Base-by-base conservation (phyloP, 2,888 invertebrate species). In the Drosophila infuscata region DNA sequence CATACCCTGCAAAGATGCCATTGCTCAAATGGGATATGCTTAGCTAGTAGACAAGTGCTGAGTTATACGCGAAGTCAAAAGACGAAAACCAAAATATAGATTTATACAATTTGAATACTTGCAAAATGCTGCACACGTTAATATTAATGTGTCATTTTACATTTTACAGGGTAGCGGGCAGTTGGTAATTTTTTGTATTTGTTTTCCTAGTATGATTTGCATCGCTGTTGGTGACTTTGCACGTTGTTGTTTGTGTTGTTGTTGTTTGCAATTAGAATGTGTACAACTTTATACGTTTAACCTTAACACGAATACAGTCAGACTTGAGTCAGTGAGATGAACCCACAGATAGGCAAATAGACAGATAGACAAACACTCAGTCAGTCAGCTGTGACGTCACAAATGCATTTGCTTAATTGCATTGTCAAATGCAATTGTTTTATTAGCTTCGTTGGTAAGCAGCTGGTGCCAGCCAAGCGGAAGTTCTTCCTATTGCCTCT, bases 261-360 rank as follows among this genome's bases (percentile, higher is more conserved):
- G 35, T 17, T 38, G 12, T 30, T 41, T 65, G 77, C 74, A 73
- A 74, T 81, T 79, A 70, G 76, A 81, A 77, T 81, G 72, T 71
- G 70, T 67, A 64, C 36, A 78, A 62, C 70, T 77, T 70, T 77
- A 75, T 78, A 88, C 79, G 74, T 73, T 79, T 83, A 81, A 89
- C 84, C 84, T 89, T 85, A 89, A 85, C 88, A 85, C 73, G 69
- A 87, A 83, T 85, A 65, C 62, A 60, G 33, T 66, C 72, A 30
- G 64, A 51, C 54, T 59, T 41, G 20, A 38, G 43, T 43, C 41
- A 8, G 32, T 38, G 17, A 41, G 74, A 62, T 53, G 49, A 25
- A 38, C 48, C 20, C 20, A 54, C 32, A 59, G 38, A 63, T 36
- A 69, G 12, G 20, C 48, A 38, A 25, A 43, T 15, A 30, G 15